Evolutionary conservation across 2,113 vertebrate species (phyloP).

Genomic region (Galemys pyrenaicus): DNA sequence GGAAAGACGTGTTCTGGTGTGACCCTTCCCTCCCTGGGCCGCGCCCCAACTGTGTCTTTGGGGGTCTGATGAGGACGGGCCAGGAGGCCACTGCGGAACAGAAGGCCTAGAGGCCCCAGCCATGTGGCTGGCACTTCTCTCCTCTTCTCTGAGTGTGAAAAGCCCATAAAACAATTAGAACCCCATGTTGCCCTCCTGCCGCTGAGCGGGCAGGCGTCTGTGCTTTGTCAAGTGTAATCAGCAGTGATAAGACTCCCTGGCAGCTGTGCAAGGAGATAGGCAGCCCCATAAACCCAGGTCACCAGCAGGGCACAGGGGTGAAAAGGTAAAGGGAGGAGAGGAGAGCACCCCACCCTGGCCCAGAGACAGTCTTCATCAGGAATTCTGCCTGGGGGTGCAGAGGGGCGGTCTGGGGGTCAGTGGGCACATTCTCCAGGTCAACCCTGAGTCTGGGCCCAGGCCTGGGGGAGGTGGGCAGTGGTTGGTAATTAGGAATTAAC

Average conservation of each 20-base stretch:
- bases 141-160: conserved; percentile 45
- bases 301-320: conserved; percentile 44
- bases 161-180: conserved; percentile 70
- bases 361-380: neutral
- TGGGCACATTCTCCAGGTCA: neutral
- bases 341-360: neutral
- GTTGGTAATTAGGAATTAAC: neutral
- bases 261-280: conserved; percentile 57
- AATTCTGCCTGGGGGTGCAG: neutral
- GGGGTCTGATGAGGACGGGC: neutral
- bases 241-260: conserved; percentile 32
- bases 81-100: neutral
- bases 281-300: conserved; percentile 70
- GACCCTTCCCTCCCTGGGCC: neutral
- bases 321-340: conserved; percentile 51
- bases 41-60: neutral
- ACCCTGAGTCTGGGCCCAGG: neutral
- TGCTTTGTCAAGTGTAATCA: neutral
- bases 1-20: neutral
- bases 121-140: neutral
- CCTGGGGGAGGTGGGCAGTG: neutral
- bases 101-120: neutral
- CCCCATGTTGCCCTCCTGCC: neutral
- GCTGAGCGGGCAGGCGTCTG: neutral
- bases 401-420: rapidly evolving